These are phyloP conservation scores for Apogon talboti DNA, from an alignment of 2,797 vertebrate genomes.

Conservation along the genomic window DNA sequence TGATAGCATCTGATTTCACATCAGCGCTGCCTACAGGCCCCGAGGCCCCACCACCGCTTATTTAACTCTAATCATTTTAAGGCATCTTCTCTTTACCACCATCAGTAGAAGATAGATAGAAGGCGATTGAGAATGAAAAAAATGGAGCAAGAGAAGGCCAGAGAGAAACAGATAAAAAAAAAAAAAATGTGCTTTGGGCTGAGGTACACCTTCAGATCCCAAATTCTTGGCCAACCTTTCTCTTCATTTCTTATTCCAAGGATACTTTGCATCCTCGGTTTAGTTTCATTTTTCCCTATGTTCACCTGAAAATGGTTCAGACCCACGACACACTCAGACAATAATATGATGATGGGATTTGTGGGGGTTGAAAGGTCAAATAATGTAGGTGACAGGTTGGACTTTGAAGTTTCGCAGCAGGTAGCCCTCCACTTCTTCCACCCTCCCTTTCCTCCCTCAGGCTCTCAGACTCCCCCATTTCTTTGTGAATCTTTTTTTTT, in stretches of 20 bases:
- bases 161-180: conserved; percentile 42
- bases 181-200: conserved; percentile 41
- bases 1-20: conserved; percentile 81
- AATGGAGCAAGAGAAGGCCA: conserved; percentile 34
- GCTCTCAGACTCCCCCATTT: conserved; percentile 34
- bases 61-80: conserved; percentile 84
- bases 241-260: background rate
- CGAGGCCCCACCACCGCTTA: conserved; percentile 73
- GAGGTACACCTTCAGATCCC: conserved; percentile 35
- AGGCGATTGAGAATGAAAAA: conserved; percentile 41
- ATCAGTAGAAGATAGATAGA: conserved; percentile 61
- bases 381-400: conserved; percentile 76
- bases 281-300: conserved; percentile 28
- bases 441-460: conserved; percentile 58
- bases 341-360: conserved; percentile 59
- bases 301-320: conserved; percentile 22
- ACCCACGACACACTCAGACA: conserved; percentile 44
- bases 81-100: conserved; percentile 78
- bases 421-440: conserved; percentile 56
- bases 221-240: conserved; percentile 31
- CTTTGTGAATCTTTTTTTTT: conserved; percentile 42
- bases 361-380: conserved; percentile 73
- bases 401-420: conserved; percentile 80
- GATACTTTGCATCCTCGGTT: conserved; percentile 13
- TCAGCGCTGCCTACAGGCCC: conserved; percentile 76